Base-by-base conservation (phyloP, 2,797 vertebrate genomes). In the Okamejei kenojei region DNA sequence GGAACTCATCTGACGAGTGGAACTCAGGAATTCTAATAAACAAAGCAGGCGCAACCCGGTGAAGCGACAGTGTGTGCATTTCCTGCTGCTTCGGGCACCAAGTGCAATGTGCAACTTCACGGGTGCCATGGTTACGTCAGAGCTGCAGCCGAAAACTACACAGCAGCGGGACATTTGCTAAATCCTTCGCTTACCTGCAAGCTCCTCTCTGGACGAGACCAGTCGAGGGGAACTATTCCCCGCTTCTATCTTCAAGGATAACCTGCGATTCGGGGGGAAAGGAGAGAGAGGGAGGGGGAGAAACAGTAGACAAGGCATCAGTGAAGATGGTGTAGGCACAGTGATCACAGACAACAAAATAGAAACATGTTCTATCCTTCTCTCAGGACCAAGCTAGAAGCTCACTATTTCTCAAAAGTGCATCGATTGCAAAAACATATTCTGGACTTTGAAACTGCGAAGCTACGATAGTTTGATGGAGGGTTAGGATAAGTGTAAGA, bases 121-220 rank as follows among this genome's bases (percentile, higher is more conserved):
- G 21, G 61, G 7, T 88, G 61, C 17, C n/a, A 32, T 35, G 84
- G 35, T 19, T 17, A 68, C n/a, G 17, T 63, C 58, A 86, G 82
- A 17, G 15, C 63, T 32, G 8, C 61, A 35, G 61, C 15, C 58
- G n/a, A 88, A 0, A 2, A 63, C n/a, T 63, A 63, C 58, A 29
- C 26, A 63, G 17, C 9, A 7, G 71, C 73, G 82, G 26, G n/a
- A 15, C 74, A 35, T 93, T 65, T 82, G 29, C 61, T 26, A 90
- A 58, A 86, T 90, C 32, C 58, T 32, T 94, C 93, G 93, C 88
- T 93, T 97, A 98, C 98, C 98, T 97, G 98, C 96, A 79, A 99
- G 95, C 94, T 99, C 98, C 97, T 98, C 98, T 95, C 98, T 99
- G 93, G 98, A 99, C 38, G 98, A 98, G 93, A 97, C 97, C n/a